These are phyloP conservation scores for Nautilus pompilius DNA, from an alignment of 1,140 invertebrate genomes.

Conservation along the genomic window DNA sequence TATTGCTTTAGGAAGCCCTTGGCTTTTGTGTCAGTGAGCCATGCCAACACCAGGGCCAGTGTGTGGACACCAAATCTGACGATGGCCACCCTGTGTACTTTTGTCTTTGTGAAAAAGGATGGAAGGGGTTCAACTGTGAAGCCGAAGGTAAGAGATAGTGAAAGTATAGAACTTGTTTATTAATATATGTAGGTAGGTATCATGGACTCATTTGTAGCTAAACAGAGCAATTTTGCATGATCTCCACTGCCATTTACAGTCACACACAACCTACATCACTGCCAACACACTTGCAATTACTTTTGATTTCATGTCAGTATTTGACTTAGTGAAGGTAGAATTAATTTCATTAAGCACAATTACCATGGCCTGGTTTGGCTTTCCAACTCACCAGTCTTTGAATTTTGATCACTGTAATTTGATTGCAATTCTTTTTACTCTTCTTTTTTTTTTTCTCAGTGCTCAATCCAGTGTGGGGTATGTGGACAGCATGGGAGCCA, in stretches of 20 bases:
- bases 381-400: no score
- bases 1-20: constrained; percentile 36
- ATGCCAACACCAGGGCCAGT: constrained; percentile 29
- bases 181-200: no score
- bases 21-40: constrained; percentile 34
- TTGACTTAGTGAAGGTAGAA: not conserved
- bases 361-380: no score
- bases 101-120: constrained; percentile 35
- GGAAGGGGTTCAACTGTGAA: constrained; percentile 25
- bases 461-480: constrained; percentile 22
- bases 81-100: constrained; percentile 15
- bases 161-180: no score
- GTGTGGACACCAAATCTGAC: constrained; percentile 28
- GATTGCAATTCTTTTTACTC: not conserved
- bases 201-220: no score
- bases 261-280: no score
- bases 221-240: no score
- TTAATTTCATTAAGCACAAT: no score
- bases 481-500: constrained; percentile 28
- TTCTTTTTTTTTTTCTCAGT: constrained; percentile 15
- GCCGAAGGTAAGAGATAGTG: constrained; percentile 12
- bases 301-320: not conserved
- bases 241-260: not conserved
- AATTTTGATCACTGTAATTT: no score
- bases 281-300: not conserved